A percentile compares a stretch with the other conserved stretches of the same genome.
Conservation (phyloP, 2,113 vertebrate genomes). For the Desmodus rotundus region DNA sequence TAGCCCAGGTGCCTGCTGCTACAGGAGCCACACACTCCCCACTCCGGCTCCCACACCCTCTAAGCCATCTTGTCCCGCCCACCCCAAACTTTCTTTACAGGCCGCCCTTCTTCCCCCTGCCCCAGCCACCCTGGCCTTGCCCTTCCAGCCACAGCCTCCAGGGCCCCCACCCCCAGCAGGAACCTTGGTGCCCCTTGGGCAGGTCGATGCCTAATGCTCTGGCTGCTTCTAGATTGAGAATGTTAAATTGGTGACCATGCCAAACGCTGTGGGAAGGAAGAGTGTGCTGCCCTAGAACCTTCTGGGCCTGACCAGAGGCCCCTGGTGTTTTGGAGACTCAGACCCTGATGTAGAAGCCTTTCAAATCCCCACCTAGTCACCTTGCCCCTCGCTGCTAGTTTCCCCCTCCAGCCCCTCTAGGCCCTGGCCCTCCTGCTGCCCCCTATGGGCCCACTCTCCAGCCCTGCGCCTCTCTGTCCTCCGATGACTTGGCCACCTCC, state of each 20-base stretch:
- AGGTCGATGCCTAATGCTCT: background rate
- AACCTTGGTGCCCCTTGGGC: background rate
- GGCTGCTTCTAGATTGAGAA: too few relatives aligned
- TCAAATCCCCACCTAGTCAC: background rate
- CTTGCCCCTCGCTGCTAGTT: too few relatives aligned
- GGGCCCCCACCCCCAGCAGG: background rate
- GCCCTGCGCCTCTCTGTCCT: background rate
- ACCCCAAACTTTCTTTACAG: background rate
- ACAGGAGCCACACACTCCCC: background rate
- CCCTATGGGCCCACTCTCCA: background rate
- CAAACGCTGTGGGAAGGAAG: background rate
- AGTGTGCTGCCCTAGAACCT: background rate
- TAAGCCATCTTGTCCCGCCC: background rate
- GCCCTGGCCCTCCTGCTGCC: too few relatives aligned
- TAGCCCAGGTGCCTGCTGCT: background rate
- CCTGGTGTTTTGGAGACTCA: background rate
- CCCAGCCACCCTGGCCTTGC: background rate
- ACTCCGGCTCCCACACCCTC: background rate
- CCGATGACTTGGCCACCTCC: background rate
- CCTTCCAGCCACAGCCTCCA: background rate
- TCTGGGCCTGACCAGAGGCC: background rate
- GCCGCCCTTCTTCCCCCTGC: background rate
- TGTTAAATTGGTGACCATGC: rapidly evolving
- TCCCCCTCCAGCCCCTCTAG: too few relatives aligned
- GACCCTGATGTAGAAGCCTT: too few relatives aligned